Conservation (phyloP, 2,888 invertebrate species). For the Eurytoma californica region DNA sequence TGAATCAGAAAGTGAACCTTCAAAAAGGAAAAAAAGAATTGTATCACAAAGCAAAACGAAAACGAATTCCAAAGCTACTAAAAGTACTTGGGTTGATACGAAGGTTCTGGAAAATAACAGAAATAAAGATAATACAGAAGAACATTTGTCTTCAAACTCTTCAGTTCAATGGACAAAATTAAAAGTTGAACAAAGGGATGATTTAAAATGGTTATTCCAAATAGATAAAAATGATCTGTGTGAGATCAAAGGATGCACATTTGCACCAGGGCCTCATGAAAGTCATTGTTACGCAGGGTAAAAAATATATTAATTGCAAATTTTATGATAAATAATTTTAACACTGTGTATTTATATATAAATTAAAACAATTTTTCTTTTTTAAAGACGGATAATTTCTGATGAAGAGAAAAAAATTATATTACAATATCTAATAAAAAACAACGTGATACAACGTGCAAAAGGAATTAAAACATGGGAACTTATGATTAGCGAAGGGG, state of each 20-base stretch:
- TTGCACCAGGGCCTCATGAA: conserved; percentile 1
- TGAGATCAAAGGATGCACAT: background rate
- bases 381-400: conserved; percentile 25
- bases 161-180: background rate
- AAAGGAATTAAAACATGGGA: conserved; percentile 7
- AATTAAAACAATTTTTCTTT: background rate
- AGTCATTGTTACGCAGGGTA: background rate
- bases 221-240: background rate
- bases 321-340: background rate
- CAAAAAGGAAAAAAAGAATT: background rate
- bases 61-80: background rate
- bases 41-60: background rate
- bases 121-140: background rate
- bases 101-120: background rate
- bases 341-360: background rate
- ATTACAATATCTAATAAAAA: conserved; percentile 28
- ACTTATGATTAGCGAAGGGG: conserved; percentile 5
- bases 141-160: background rate
- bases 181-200: background rate
- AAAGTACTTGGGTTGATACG: background rate
- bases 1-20: background rate
- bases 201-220: background rate
- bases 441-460: background rate
- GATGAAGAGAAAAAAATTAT: conserved; percentile 22
- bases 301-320: background rate